phyloP scores from a whole-genome alignment of 1,140 invertebrate genomes.

The Spodoptera litura region DNA sequence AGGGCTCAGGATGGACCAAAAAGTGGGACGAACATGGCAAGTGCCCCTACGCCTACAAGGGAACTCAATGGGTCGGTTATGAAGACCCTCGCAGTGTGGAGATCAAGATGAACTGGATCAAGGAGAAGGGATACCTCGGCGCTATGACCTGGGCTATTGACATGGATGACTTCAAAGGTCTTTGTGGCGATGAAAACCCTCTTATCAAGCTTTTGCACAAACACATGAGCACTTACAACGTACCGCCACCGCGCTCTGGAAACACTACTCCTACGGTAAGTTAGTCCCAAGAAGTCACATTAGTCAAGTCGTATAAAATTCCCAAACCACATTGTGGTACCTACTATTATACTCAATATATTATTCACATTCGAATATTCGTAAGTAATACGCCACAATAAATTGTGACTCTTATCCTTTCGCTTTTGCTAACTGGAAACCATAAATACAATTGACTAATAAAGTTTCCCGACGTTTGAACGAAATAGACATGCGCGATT shows the following conservation, averaged over 20 bases:
- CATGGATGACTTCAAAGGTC: conserved; percentile 93
- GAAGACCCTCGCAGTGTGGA: conserved; percentile 93
- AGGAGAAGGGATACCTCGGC: conserved; percentile 92
- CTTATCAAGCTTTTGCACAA: conserved; percentile 91
- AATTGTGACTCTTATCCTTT: conserved; percentile 13
- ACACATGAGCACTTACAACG: conserved; percentile 91
- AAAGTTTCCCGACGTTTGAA: conserved; percentile 29
- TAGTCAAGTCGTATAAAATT: not conserved
- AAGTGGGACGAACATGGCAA: conserved; percentile 94
- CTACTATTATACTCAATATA: not conserved
- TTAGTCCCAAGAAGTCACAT: not conserved
- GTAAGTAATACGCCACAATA: not conserved
- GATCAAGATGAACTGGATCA: conserved; percentile 95
- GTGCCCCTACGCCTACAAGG: conserved; percentile 94
- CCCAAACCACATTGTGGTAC: not conserved
- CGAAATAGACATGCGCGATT: conserved; percentile 37
- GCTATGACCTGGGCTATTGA: conserved; percentile 96
- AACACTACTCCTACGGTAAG: conserved; percentile 90
- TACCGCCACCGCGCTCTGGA: conserved; percentile 89
- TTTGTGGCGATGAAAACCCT: conserved; percentile 91
- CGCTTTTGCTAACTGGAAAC: conserved; percentile 18
- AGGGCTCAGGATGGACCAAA: conserved; percentile 91
- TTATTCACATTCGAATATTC: not conserved
- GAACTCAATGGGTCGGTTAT: conserved; percentile 96
- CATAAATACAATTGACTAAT: conserved; percentile 36